phyloP scores from a whole-genome alignment of 53 echinoderm and acorn worm genomes.

The Arbacia lixula region DNA sequence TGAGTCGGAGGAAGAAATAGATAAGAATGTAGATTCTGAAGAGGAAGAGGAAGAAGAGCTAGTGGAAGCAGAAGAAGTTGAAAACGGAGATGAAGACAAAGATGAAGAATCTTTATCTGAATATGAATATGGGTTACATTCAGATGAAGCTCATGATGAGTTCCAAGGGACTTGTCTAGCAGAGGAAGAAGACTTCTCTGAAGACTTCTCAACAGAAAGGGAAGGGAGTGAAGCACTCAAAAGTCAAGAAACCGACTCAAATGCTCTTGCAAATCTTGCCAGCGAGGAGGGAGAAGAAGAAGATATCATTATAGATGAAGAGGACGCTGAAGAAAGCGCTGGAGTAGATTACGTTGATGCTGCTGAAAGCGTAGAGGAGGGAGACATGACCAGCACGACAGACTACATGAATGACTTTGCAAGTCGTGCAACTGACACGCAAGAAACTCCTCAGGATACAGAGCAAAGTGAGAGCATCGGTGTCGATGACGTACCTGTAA shows the following conservation, averaged over 20 bases:
- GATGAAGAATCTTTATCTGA: background rate
- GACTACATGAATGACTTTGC: conserved; percentile 10
- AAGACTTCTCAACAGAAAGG: background rate
- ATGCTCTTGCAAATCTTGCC: conserved; percentile 1
- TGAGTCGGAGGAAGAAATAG: background rate
- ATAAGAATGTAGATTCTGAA: too few species aligned
- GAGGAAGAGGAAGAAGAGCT: background rate
- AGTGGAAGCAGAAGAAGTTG: conserved; percentile 1
- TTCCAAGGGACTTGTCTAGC: conserved; percentile 18
- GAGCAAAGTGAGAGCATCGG: conserved; percentile 46
- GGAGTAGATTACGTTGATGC: background rate
- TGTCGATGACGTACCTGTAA: conserved; percentile 9
- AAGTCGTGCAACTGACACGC: background rate
- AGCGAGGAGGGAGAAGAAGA: conserved; percentile 20
- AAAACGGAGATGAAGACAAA: background rate
- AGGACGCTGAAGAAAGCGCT: background rate
- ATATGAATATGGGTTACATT: background rate
- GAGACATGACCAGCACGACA: conserved; percentile 15
- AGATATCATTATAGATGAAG: conserved; percentile 2
- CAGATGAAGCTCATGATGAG: conserved; percentile 40
- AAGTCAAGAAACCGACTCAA: background rate
- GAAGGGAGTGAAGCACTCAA: background rate
- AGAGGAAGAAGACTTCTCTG: conserved; percentile 12
- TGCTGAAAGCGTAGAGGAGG: background rate
- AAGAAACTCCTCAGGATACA: conserved; percentile 22